Percentiles rank a stretch among this genome's conserved stretches.
Evolutionary conservation across 2,113 vertebrate genomes (phyloP).

Genomic region (Psilopsiagon aurifrons): DNA sequence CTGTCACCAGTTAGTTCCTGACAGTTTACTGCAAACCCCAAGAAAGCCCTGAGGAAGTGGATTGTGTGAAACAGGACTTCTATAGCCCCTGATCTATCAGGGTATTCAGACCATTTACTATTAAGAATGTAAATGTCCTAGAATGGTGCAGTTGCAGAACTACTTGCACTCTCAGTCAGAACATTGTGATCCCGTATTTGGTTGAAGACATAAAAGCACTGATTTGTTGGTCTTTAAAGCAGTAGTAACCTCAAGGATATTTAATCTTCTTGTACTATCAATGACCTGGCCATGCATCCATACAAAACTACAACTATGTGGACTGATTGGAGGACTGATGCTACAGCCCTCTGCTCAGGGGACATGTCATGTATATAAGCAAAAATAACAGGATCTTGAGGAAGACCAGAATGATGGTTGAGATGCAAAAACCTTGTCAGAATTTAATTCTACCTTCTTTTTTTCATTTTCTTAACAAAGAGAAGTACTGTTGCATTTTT

Average conservation of each 20-base stretch:
- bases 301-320: background rate
- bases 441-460: background rate
- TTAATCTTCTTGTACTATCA: background rate
- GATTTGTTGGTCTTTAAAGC: background rate
- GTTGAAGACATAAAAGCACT: background rate
- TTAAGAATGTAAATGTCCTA: background rate
- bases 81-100: background rate
- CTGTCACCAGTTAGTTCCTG: background rate
- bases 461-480: background rate
- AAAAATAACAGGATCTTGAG: background rate
- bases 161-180: background rate
- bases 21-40: background rate
- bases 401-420: background rate
- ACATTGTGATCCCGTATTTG: background rate
- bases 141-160: background rate
- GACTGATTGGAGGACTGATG: background rate
- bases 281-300: background rate
- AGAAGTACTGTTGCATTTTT: background rate
- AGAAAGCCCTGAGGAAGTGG: background rate
- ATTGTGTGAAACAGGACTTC: background rate
- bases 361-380: background rate
- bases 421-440: background rate
- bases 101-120: background rate
- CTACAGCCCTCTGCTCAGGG: background rate
- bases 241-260: background rate